phyloP scores from a whole-genome alignment of 1,140 invertebrate genomes.

The Drosophila sechellia region DNA sequence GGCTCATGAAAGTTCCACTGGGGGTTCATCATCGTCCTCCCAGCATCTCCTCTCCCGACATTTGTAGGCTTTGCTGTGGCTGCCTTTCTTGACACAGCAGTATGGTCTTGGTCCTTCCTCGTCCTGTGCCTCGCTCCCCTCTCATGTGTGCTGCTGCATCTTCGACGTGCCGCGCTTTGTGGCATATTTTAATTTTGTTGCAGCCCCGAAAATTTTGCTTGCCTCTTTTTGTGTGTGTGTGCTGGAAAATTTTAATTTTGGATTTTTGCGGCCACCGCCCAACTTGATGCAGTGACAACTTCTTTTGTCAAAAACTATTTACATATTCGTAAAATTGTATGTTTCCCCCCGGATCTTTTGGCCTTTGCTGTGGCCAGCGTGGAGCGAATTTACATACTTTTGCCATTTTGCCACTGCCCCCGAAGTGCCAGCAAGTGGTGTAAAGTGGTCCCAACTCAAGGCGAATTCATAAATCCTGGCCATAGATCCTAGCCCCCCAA shows the following conservation, averaged over 20 bases:
- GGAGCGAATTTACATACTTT: conserved; percentile 34
- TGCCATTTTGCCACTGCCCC: conserved; percentile 16
- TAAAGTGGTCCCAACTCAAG: conserved; percentile 26
- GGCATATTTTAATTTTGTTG: conserved; percentile 80
- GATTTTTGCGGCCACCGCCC: conserved; percentile 56
- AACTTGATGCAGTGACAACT: conserved; percentile 64
- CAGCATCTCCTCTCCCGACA: not conserved
- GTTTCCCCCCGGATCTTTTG: conserved; percentile 15
- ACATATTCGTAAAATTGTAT: conserved; percentile 71
- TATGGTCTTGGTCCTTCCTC: conserved; percentile 8
- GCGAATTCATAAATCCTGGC: conserved; percentile 60
- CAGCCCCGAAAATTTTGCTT: conserved; percentile 68
- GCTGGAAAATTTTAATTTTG: conserved; percentile 70
- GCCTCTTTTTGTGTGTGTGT: conserved; percentile 29
- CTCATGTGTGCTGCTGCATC: conserved; percentile 50
- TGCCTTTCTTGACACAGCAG: conserved; percentile 65
- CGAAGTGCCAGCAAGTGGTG: not conserved
- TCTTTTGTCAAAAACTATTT: conserved; percentile 72
- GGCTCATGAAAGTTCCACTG: conserved; percentile 53
- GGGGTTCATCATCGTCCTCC: conserved; percentile 50
- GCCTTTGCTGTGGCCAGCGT: conserved; percentile 35
- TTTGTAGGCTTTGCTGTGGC: conserved; percentile 72
- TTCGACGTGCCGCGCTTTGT: conserved; percentile 73
- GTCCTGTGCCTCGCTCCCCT: not conserved
- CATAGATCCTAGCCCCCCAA: not conserved